Evolutionary conservation across 1,140 invertebrate genomes (phyloP), one percentile per base, ranked within the genome.

Genomic region (Holotrichia oblita): DNA sequence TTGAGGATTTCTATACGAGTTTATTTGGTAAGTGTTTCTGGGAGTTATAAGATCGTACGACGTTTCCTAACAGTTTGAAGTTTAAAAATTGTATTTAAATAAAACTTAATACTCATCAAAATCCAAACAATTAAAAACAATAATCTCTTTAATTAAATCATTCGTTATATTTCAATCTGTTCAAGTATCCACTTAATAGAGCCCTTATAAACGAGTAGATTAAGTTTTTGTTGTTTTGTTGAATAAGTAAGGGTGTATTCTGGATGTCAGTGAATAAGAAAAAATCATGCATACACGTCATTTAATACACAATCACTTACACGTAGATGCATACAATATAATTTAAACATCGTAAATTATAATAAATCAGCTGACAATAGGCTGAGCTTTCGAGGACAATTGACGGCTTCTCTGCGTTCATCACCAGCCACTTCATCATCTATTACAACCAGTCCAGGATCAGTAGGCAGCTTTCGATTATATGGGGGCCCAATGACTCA

Each of bases 311-410:
- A 34, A 34, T 34, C 4, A 34, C 27, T 34, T 34, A 7, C 48
- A 69, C 27, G 61, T 22, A 48, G 44, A 69, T 34, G 22, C 61
- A 27, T 14, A 69, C 61, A 69, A 69, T 22, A n/a, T 27, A 69
- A 69, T 69, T 69, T 69, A 69, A 69, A 69, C 24, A 69, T 69
- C 20, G 61, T 69, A 69, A 69, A 69, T 69, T 69, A 69, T 69
- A 22, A 6, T 69, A 69, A 69, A 69, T 69, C 61, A 69, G 17
- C 12, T 69, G 61, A 69, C 61, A 69, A 69, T 69, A 34, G 61
- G 27, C 22, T 12, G 61, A 17, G 61, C 61, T 69, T 69, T 69
- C 6, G 22, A 34, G 10, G 3, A 69, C 61, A 69, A 69, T 69
- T 27, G 61, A 3, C 61, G 61, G 61, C 22, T 69, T 34, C 22